Percentiles rank a stretch among this genome's conserved stretches.
phyloP scores from a whole-genome alignment of 1,140 invertebrate genomes.

The Panagrolaimus sp. region DNA sequence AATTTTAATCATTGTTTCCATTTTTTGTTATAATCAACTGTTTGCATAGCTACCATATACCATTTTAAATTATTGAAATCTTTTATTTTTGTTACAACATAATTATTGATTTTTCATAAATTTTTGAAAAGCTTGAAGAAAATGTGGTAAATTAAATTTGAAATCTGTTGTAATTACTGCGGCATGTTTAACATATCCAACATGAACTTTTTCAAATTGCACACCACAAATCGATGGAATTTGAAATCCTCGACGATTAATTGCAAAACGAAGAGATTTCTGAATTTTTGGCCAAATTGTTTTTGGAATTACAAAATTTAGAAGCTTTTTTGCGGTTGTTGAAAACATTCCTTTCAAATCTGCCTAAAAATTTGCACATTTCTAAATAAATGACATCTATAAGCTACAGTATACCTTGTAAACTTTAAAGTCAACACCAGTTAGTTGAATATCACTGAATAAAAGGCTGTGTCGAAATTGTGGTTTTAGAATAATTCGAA shows the following conservation, averaged over 20 bases:
- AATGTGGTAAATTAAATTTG: slow-evolving; percentile 41
- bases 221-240: slow-evolving; percentile 43
- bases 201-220: slow-evolving; percentile 40
- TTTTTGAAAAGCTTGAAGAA: slow-evolving; percentile 44
- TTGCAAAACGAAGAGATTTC: slow-evolving; percentile 42
- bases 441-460: slow-evolving; percentile 41
- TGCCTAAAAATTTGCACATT: slow-evolving; percentile 30
- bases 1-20: too few relatives aligned
- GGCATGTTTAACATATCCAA: slow-evolving; percentile 43
- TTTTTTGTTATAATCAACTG: too few relatives aligned
- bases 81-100: background rate
- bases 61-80: too few relatives aligned
- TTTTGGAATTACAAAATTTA: slow-evolving; percentile 33
- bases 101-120: slow-evolving; percentile 34
- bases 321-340: slow-evolving; percentile 38
- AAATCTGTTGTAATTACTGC: slow-evolving; percentile 43
- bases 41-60: too few relatives aligned
- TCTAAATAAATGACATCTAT: too few relatives aligned
- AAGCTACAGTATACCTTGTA: slow-evolving; percentile 44
- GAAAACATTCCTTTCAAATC: slow-evolving; percentile 39
- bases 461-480: slow-evolving; percentile 43
- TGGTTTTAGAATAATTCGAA: slow-evolving; percentile 45
- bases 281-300: slow-evolving; percentile 52
- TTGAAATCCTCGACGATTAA: slow-evolving; percentile 45
- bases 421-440: slow-evolving; percentile 48